These are phyloP conservation scores for Solenopsis invicta DNA, from an alignment of 1,140 invertebrate genomes.

Conservation along the genomic window DNA sequence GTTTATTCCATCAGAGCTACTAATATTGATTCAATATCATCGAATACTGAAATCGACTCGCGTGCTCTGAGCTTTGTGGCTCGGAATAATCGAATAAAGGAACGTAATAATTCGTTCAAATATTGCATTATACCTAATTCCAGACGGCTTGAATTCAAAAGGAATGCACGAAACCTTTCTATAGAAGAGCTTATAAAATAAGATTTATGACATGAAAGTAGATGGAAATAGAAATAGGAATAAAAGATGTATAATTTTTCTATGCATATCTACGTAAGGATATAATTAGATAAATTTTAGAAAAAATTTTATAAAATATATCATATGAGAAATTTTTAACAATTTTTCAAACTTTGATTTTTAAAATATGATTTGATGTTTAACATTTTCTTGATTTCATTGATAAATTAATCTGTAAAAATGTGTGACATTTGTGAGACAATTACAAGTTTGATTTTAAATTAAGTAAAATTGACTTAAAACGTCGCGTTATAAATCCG, in stretches of 20 bases:
- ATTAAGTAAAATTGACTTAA: background rate
- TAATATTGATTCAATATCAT: slow-evolving; percentile 59
- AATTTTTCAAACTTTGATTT: slow-evolving; percentile 1
- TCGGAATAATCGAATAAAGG: slow-evolving; percentile 49
- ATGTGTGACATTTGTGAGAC: background rate
- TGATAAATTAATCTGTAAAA: background rate
- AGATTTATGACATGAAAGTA: background rate
- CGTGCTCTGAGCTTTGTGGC: slow-evolving; percentile 31
- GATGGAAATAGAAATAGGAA: background rate
- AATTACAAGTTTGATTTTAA: background rate
- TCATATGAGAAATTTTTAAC: background rate
- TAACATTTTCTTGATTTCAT: background rate
- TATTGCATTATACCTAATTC: slow-evolving; percentile 17
- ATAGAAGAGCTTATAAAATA: background rate
- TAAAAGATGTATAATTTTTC: background rate
- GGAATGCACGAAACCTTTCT: background rate
- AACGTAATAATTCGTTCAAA: slow-evolving; percentile 42
- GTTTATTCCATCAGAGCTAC: slow-evolving; percentile 37
- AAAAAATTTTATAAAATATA: background rate
- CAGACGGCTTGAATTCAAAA: slow-evolving; percentile 12
- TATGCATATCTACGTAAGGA: background rate
- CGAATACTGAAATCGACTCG: slow-evolving; percentile 13
- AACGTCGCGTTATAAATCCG: background rate
- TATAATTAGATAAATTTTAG: background rate
- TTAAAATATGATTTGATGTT: background rate